These are phyloP conservation scores for Arctocebus calabarensis DNA, from an alignment of 2,797 vertebrate genomes.

Conservation along the genomic window DNA sequence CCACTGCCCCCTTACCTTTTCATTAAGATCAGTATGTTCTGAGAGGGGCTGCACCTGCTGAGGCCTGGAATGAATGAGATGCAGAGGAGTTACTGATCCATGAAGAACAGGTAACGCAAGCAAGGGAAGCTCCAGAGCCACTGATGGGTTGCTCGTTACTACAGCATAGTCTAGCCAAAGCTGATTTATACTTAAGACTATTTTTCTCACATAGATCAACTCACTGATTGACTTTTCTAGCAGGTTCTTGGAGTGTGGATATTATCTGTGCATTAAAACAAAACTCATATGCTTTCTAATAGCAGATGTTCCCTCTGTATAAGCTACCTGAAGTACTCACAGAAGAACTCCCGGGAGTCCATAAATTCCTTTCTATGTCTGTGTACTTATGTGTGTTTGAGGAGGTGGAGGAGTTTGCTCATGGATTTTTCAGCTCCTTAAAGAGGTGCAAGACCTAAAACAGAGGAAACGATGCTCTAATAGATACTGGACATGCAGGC, in stretches of 20 bases:
- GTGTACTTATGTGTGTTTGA: neutral
- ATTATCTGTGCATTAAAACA: neutral
- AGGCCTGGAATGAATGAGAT: neutral
- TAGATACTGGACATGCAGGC: neutral
- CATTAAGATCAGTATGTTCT: neutral
- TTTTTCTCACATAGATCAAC: neutral
- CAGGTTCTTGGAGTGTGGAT: neutral
- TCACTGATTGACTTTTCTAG: neutral
- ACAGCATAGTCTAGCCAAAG: neutral
- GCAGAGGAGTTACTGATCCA: neutral
- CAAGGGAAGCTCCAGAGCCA: neutral
- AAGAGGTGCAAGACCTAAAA: neutral
- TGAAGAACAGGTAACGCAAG: neutral
- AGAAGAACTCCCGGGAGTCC: neutral
- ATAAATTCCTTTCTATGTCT: neutral
- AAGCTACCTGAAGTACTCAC: neutral
- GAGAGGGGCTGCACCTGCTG: fast-evolving
- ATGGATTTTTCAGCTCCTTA: neutral
- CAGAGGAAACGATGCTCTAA: neutral
- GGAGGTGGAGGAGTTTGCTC: neutral
- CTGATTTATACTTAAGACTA: neutral
- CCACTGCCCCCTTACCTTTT: neutral
- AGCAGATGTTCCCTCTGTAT: neutral
- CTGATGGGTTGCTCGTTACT: neutral
- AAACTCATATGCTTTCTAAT: neutral